These are phyloP conservation scores for Diacarnus erythraeanus DNA, from an alignment of 37 sponge, comb jelly and placozoan genomes.

Conservation along the genomic window DNA sequence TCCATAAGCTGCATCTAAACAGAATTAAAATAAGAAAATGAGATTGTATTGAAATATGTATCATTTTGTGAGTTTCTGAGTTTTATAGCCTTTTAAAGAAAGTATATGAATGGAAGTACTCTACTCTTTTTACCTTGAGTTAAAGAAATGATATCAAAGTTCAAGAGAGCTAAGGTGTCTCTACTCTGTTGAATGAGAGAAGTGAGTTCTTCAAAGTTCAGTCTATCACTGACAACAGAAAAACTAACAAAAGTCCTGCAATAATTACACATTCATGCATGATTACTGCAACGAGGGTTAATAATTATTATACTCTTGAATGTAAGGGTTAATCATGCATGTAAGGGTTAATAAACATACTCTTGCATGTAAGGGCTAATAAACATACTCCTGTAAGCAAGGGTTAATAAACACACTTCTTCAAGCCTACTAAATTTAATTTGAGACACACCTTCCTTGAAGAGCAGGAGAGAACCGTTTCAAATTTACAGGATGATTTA, in stretches of 20 bases:
- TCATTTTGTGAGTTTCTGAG: constrained; percentile 16
- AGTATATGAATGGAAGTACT: neutral
- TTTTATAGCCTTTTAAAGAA: neutral
- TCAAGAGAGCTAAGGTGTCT: constrained; percentile 1
- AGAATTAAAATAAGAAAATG: neutral
- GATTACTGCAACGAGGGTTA: too few relatives aligned
- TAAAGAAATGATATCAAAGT: neutral
- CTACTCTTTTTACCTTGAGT: constrained; percentile 25
- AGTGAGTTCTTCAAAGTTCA: constrained; percentile 15
- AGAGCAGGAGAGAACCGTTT: constrained; percentile 26
- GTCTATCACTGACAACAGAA: constrained; percentile 14
- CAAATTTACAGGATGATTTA: constrained; percentile 29
- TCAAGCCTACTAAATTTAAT: neutral
- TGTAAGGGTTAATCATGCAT: too few relatives aligned
- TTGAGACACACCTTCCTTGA: constrained; percentile 23
- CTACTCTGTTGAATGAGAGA: neutral
- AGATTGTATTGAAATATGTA: neutral
- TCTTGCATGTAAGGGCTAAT: too few relatives aligned
- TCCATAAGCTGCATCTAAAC: constrained; percentile 65
- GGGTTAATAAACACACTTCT: neutral
- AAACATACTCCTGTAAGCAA: neutral
- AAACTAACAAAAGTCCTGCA: constrained; percentile 43
- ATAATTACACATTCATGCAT: neutral
- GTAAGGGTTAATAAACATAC: too few relatives aligned
- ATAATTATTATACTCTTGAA: too few relatives aligned